Base-by-base conservation (phyloP, 2,113 vertebrate species). In the Oncorhynchus tshawytscha region DNA sequence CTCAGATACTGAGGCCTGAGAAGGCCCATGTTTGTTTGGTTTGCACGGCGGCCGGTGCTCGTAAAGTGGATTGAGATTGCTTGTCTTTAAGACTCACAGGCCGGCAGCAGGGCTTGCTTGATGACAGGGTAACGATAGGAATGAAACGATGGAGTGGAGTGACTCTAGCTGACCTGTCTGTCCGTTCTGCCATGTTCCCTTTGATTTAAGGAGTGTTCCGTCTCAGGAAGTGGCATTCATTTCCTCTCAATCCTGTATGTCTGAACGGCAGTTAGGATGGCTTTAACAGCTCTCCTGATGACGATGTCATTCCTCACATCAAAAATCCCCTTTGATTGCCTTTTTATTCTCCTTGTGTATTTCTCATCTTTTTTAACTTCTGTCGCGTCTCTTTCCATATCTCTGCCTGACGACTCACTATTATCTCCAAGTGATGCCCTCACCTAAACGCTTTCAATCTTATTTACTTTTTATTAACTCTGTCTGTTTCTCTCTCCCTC, bases 171-270 rank as follows among this genome's bases (percentile, higher is more conserved):
- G 84, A 82, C 78, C 84, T 72, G 82, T 68, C 70, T 60, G 2
- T n/a, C 31, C 60, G 45, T 4, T 11, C 20, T 27, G 45, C 16
- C 57, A 25, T 27, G 57, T 72, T 67, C 79, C 81, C 81, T 54
- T 75, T 90, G 89, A 92, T 90, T 89, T 91, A 82, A 91, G 72
- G 81, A 73, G 84, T 70, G 8, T 85, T 78, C 73, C 6, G 39
- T 4, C 72, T 3, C 15, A 88, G 90, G 89, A 91, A 91, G 84
- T 78, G 79, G 79, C 79, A 8, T 78, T 84, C 73, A 85, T 91
- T 91, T 87, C 89, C 82, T 82, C 88, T 54, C 15, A 25, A 13
- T 91, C 86, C 88, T 91, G 90, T 92, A 91, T 91, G 83, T 90
- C 85, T 45, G 66, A 74, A 22, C 2, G 31, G 48, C 18, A 2